Evolutionary conservation across 2,113 vertebrate species (phyloP).

Genomic region (Melanostigma gelatinosum): DNA sequence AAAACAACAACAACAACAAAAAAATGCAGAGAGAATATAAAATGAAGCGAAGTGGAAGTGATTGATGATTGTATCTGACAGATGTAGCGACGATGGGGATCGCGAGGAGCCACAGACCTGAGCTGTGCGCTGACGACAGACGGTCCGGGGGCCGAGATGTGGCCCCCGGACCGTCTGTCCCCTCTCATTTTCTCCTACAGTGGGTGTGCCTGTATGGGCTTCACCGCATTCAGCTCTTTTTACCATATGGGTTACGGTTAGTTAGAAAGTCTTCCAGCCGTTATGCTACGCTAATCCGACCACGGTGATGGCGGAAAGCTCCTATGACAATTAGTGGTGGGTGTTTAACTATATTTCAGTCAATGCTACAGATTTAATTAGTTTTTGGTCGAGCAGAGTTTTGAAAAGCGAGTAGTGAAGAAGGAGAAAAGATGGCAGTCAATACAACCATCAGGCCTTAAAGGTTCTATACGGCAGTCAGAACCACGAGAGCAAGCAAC

Average conservation of each 20-base stretch:
- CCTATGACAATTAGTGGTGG: background rate
- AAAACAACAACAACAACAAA: background rate
- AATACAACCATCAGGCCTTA: background rate
- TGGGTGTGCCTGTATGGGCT: background rate
- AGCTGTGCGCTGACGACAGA: conserved; percentile 68
- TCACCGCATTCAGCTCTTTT: background rate
- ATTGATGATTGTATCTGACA: conserved; percentile 72
- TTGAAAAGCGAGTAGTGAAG: conserved; percentile 2
- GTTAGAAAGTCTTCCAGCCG: conserved; percentile 1
- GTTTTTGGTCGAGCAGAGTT: background rate
- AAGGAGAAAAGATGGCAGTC: background rate
- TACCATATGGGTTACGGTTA: conserved; percentile 8
- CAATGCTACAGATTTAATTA: background rate
- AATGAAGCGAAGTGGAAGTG: conserved; percentile 43
- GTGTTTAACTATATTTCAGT: background rate
- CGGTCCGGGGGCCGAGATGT: conserved; percentile 63
- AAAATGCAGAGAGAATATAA: conserved; percentile 63
- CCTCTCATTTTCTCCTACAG: conserved; percentile 24
- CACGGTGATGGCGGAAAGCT: conserved; percentile 19
- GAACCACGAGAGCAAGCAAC: background rate
- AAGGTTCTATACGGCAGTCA: background rate
- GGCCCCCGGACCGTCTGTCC: too few relatives aligned
- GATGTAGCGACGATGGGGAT: conserved; percentile 60
- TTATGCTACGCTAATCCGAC: conserved; percentile 34
- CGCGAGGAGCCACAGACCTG: conserved; percentile 66